Evolutionary conservation across 2,113 vertebrate species (phyloP).

Genomic region (Thymallus thymallus): DNA sequence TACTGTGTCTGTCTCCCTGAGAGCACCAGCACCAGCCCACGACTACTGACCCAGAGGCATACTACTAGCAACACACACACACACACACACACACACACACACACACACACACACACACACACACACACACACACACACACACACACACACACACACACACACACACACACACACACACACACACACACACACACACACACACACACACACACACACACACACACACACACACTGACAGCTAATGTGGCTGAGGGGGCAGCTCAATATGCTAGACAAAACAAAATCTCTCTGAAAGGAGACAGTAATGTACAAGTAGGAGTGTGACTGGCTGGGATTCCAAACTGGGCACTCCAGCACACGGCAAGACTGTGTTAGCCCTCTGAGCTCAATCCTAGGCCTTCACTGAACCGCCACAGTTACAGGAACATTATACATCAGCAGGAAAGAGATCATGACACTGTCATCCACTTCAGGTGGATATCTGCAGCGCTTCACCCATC

Average conservation of each 20-base stretch:
- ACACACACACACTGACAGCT: not conserved
- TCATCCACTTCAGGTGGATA: not conserved
- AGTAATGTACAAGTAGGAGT: too few relatives aligned
- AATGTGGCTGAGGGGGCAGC: not conserved
- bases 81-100: not conserved
- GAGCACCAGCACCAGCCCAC: not conserved
- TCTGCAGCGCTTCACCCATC: not conserved
- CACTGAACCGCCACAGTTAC: too few relatives aligned
- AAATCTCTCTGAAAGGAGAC: not conserved
- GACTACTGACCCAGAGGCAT: constrained; percentile 23
- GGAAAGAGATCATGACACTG: not conserved
- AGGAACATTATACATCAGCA: not conserved
- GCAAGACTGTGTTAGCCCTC: too few relatives aligned
- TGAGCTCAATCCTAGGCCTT: too few relatives aligned
- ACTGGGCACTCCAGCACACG: too few relatives aligned
- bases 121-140: not conserved
- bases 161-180: not conserved
- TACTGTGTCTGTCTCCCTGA: not conserved
- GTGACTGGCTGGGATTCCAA: not conserved
- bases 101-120: too few relatives aligned
- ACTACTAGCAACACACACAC: not conserved
- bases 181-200: not conserved
- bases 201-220: not conserved
- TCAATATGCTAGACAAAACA: not conserved
- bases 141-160: not conserved